Conservation (phyloP, 2,888 invertebrate species). For the Antheraea yamamai region DNA sequence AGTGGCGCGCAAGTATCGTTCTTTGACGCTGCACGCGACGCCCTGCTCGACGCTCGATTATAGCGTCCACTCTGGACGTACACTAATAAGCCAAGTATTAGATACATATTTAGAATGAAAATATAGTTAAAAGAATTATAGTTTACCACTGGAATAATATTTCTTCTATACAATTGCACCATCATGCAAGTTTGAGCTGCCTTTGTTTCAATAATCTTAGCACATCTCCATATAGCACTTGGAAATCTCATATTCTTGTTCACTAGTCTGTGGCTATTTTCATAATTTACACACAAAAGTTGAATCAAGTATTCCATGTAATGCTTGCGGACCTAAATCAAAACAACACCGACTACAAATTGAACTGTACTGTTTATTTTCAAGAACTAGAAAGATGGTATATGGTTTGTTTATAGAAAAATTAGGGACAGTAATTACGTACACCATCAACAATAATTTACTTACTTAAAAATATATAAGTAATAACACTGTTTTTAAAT, state of each 20-base stretch:
- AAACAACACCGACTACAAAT: slow-evolving; percentile 11
- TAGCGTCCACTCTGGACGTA: no score
- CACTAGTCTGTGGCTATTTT: slow-evolving; percentile 62
- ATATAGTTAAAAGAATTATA: background rate
- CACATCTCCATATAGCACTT: slow-evolving; percentile 76
- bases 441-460: no score
- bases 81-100: background rate
- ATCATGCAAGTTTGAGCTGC: slow-evolving; percentile 74
- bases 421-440: no score
- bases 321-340: slow-evolving; percentile 70
- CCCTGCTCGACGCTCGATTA: no score
- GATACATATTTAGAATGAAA: background rate
- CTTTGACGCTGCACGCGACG: no score
- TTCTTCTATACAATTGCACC: slow-evolving; percentile 67
- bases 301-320: slow-evolving; percentile 73
- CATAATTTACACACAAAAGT: slow-evolving; percentile 68
- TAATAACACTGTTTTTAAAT: no score
- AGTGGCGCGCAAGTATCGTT: no score
- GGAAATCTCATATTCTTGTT: slow-evolving; percentile 72
- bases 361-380: background rate
- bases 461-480: no score
- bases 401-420: no score
- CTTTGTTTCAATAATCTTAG: slow-evolving; percentile 67
- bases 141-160: slow-evolving; percentile 62
- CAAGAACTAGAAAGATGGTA: background rate